Evolutionary conservation across 2,113 vertebrate genomes (phyloP).

Genomic region (Plestiodon gilberti): DNA sequence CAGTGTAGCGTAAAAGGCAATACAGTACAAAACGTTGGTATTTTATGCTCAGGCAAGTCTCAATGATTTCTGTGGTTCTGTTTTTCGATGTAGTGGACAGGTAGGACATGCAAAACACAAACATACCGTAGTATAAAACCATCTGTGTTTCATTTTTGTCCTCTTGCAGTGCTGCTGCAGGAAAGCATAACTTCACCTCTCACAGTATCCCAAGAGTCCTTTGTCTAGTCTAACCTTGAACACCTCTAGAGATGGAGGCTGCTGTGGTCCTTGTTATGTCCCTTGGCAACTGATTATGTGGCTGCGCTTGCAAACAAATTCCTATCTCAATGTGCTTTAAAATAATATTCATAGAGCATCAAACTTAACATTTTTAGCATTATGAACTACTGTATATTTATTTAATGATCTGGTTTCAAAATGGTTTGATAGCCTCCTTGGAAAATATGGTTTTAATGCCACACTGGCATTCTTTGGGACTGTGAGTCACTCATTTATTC

Average conservation of each 20-base stretch:
- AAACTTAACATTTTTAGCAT: no score
- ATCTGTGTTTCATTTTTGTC: not conserved
- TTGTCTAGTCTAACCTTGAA: not conserved
- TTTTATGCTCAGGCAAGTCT: not conserved
- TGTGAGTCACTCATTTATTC: no score
- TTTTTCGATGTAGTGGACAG: rapidly evolving
- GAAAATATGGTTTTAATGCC: no score
- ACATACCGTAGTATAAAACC: not conserved
- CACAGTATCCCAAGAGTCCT: not conserved
- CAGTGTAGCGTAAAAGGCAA: not conserved
- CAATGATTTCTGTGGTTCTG: not conserved
- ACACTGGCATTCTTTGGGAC: no score
- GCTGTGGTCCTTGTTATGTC: rapidly evolving
- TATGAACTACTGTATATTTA: no score
- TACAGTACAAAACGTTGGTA: not conserved
- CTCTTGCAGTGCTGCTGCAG: not conserved
- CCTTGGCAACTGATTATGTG: rapidly evolving
- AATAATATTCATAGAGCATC: rapidly evolving
- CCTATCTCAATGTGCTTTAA: not conserved
- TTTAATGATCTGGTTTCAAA: no score
- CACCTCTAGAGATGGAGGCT: not conserved
- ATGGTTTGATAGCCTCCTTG: no score
- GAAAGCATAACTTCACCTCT: not conserved
- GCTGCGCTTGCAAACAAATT: rapidly evolving
- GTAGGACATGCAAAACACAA: not conserved